Evolutionary conservation across 37 sponge, comb jelly and placozoan genomes (phyloP).

Genomic region (Petrosia ficiformis): DNA sequence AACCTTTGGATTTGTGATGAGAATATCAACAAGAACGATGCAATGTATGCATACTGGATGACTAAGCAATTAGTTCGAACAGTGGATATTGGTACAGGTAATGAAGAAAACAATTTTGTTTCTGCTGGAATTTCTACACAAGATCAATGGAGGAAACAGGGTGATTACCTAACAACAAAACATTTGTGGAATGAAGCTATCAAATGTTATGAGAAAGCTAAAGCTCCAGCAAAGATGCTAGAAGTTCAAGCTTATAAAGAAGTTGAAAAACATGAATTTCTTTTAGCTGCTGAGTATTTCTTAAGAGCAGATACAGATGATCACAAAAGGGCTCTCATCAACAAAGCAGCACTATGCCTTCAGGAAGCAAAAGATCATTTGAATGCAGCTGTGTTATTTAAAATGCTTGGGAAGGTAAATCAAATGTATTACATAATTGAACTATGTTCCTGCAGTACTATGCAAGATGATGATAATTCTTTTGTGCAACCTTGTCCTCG

Average conservation of each 20-base stretch:
- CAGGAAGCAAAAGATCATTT: constrained; percentile 4
- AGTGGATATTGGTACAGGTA: background rate
- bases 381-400: constrained; percentile 1
- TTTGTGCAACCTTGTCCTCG: no score
- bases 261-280: constrained; percentile 2
- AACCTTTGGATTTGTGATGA: constrained; percentile 84
- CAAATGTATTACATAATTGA: background rate
- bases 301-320: background rate
- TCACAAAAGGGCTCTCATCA: background rate
- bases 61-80: constrained; percentile 33
- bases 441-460: no score
- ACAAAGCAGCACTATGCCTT: constrained; percentile 20
- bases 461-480: no score
- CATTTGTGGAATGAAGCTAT: constrained; percentile 58
- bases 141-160: constrained; percentile 73
- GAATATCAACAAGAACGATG: constrained; percentile 15
- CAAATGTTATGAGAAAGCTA: constrained; percentile 42
- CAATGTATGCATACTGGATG: constrained; percentile 54
- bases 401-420: constrained; percentile 9
- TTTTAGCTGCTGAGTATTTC: background rate
- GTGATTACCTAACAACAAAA: constrained; percentile 62
- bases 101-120: constrained; percentile 16
- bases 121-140: constrained; percentile 39
- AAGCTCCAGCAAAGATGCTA: background rate
- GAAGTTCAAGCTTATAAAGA: background rate